Base-by-base conservation (phyloP, 2,888 invertebrate genomes). In the Resseliella maxima region DNA sequence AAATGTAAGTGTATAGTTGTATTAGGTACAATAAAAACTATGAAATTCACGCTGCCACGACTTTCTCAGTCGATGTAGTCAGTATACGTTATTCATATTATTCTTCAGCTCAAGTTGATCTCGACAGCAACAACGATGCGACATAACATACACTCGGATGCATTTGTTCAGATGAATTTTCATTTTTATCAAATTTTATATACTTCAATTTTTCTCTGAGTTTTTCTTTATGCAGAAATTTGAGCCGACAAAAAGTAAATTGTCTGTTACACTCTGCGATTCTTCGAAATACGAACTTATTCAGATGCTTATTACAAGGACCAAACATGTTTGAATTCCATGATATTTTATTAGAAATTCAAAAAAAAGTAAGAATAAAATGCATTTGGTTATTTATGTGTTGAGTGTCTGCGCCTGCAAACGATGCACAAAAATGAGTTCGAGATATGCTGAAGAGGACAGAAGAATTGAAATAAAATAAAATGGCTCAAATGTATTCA, bases 161-260 rank as follows among this genome's bases (percentile, higher is more conserved):
- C 59, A 59, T 59, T 59, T 59, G 59, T 59, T 59, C 59, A n/a
- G 59, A 59, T 59, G 59, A 59, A 59, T 59, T 59, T 59, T 59
- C 59, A 59, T 59, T 59, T 59, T 12, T 59, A 59, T 59, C 59
- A 59, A 59, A 59, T 59, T 59, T 59, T 59, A 59, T 59, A 24
- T 59, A n/a, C 24, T 59, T 59, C 59, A 59, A 59, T 59, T 59
- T 59, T 59, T 59, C 59, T 59, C 12, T 12, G 27, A 24, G 1
- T 18, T 50, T 50, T 50, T 50, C 15, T 18, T 18, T 50, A 10
- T 50, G 2, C 50, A 50, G 59, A n/a, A 3, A 24, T 24, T 59
- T 5, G 10, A n/a, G 12, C 15, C 27, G 27, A 59, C 24, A 5
- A 24, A n/a, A 59, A 24, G 59, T 59, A 24, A 24, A 24, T 59